A percentile compares a stretch with the other conserved stretches of the same genome.
Evolutionary conservation across 2,797 vertebrate genomes (phyloP).

Genomic region (Siniperca undulata): DNA sequence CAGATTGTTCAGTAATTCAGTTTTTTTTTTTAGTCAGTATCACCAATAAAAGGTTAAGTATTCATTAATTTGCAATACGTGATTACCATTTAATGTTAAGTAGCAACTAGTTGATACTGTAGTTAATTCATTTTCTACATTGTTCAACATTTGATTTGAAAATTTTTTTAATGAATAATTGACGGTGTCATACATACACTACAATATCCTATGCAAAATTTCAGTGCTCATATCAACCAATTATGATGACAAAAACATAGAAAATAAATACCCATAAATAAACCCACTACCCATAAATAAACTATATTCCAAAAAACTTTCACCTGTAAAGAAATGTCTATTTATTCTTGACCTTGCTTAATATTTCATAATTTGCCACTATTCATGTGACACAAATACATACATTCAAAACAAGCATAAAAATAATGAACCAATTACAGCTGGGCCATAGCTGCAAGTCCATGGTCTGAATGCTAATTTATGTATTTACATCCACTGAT

Average conservation of each 20-base stretch:
- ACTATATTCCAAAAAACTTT: not conserved
- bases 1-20: too few relatives aligned
- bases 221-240: not conserved
- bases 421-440: slow-evolving; percentile 34
- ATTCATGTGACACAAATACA: not conserved
- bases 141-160: not conserved
- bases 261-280: not conserved
- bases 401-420: not conserved
- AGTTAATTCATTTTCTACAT: not conserved
- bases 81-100: not conserved
- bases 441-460: slow-evolving; percentile 20
- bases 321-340: not conserved
- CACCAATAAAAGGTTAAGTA: not conserved
- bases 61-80: not conserved
- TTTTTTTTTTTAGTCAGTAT: not conserved
- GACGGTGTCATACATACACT: not conserved
- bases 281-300: not conserved
- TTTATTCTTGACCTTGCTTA: not conserved
- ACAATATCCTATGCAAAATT: not conserved
- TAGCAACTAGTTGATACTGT: not conserved
- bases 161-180: not conserved
- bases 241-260: not conserved
- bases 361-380: not conserved
- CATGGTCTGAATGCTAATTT: slow-evolving; percentile 57
- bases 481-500: slow-evolving; percentile 62